Evolutionary conservation across 2,888 invertebrate genomes (phyloP).

Genomic region (Pristionchus fissidentatus): DNA sequence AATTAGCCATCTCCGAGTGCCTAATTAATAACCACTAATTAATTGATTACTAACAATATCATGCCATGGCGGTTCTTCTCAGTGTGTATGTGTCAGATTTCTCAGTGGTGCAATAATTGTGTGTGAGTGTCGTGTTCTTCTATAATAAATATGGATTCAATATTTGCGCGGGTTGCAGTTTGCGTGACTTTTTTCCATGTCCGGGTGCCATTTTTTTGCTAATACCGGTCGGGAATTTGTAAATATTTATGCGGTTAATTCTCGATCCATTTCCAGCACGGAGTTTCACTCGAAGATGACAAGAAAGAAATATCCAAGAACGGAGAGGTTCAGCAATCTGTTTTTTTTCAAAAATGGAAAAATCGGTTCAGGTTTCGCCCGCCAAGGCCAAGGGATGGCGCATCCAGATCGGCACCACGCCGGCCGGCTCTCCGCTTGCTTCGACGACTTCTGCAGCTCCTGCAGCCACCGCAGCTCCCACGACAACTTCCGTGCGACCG

Average conservation of each 20-base stretch:
- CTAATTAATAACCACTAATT: background rate
- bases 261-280: background rate
- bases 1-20: slow-evolving; percentile 50
- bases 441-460: too few species aligned
- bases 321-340: background rate
- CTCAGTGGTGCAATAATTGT: background rate
- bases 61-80: slow-evolving; percentile 4
- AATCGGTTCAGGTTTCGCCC: background rate
- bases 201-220: background rate
- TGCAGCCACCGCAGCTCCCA: background rate
- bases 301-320: background rate
- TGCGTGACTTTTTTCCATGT: background rate
- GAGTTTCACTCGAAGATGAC: slow-evolving; percentile 9
- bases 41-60: too few species aligned
- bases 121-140: background rate
- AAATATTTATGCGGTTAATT: background rate
- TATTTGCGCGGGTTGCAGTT: background rate
- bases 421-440: background rate
- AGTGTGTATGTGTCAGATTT: background rate
- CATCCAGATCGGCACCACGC: slow-evolving; percentile 28
- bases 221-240: background rate
- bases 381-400: background rate
- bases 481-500: background rate
- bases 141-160: background rate
- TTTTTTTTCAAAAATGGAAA: background rate